phyloP scores from a whole-genome alignment of 2,113 vertebrate genomes.

The Lamprotornis superbus region DNA sequence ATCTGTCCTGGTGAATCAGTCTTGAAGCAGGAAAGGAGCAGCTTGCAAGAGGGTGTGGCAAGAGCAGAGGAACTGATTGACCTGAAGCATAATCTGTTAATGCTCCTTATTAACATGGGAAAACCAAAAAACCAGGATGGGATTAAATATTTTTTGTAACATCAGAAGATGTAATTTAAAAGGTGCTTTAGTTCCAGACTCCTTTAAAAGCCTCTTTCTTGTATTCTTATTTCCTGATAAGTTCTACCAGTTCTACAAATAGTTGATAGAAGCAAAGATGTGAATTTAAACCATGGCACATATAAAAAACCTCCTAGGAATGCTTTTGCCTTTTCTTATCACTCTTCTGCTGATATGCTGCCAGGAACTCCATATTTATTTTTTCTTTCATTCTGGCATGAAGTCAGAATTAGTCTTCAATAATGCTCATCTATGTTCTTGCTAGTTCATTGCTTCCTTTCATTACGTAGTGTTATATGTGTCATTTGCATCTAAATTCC shows the following conservation, averaged over 20 bases:
- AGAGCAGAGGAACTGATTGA: background rate
- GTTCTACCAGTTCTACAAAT: background rate
- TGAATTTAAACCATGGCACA: background rate
- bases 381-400: background rate
- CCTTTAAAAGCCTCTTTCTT: background rate
- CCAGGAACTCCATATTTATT: background rate
- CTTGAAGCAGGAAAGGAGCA: background rate
- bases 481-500: background rate
- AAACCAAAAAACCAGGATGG: background rate
- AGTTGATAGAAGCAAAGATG: background rate
- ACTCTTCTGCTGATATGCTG: background rate
- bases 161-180: background rate
- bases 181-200: background rate
- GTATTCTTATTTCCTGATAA: background rate
- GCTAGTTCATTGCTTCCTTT: background rate
- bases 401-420: background rate
- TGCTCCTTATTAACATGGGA: background rate
- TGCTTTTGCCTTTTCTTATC: background rate
- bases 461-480: rapidly evolving
- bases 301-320: background rate
- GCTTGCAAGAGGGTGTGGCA: background rate
- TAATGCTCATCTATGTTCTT: background rate
- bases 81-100: background rate
- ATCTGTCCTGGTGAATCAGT: background rate
- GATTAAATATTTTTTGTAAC: background rate